A percentile compares a stretch with the other conserved stretches of the same genome.
phyloP scores from a whole-genome alignment of 2,113 vertebrate species.

The Cairina moschata region DNA sequence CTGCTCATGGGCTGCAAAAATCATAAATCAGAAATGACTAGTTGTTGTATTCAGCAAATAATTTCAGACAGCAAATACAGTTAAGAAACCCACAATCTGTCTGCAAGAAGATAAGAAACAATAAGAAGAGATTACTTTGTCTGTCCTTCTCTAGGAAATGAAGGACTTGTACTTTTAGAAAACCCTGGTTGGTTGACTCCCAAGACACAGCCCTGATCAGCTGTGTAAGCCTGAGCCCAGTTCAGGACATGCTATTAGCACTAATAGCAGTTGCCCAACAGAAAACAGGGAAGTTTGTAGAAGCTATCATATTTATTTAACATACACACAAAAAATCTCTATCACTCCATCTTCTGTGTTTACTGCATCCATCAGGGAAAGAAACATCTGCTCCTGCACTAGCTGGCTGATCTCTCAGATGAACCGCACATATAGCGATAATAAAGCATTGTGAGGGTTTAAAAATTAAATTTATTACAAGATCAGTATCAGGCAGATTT shows the following conservation, averaged over 20 bases:
- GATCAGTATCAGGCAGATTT: rapidly evolving
- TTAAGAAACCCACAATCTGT: constrained; percentile 1
- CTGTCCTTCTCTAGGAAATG: not conserved
- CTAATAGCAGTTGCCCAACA: not conserved
- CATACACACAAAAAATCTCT: not conserved
- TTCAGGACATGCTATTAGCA: not conserved
- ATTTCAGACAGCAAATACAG: not conserved
- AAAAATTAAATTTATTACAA: not conserved
- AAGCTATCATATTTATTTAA: not conserved
- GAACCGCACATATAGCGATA: rapidly evolving
- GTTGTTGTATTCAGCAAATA: not conserved
- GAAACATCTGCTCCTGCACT: constrained; percentile 1
- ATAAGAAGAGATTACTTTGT: not conserved
- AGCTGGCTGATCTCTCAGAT: not conserved
- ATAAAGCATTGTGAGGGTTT: not conserved
- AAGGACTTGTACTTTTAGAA: not conserved
- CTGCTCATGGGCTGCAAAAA: constrained; percentile 16
- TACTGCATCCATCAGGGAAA: not conserved
- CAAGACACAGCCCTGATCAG: not conserved
- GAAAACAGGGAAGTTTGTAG: not conserved
- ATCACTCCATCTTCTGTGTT: not conserved
- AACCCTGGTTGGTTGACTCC: not conserved
- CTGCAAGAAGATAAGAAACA: not conserved
- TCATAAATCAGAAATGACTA: constrained; percentile 40
- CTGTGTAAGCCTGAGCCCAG: not conserved